Conservation (phyloP, 1,140 invertebrate species). For the Euborellia annulipes region DNA sequence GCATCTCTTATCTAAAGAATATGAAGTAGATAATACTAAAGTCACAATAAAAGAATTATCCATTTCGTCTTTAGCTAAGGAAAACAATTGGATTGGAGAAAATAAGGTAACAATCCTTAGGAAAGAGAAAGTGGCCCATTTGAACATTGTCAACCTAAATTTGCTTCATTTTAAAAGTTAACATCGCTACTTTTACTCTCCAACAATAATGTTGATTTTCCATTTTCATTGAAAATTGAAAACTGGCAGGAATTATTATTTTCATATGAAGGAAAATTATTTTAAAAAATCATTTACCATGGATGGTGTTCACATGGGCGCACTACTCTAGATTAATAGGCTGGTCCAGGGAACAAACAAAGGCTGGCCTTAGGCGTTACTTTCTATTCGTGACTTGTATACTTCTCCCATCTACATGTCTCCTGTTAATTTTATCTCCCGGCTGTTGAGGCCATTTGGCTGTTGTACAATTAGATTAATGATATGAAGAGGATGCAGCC, state of each 20-base stretch:
- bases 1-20: conserved; percentile 45
- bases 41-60: conserved; percentile 57
- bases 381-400: no score
- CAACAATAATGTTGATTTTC: neutral
- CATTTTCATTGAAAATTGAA: conserved; percentile 11
- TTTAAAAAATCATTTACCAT: no score
- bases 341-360: no score
- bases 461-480: no score
- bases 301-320: no score
- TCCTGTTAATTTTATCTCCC: no score
- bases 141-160: neutral
- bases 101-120: conserved; percentile 33
- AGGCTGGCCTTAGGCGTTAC: no score
- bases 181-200: neutral
- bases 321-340: no score
- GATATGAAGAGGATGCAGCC: no score
- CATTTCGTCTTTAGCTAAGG: conserved; percentile 41
- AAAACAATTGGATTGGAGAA: conserved; percentile 49
- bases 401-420: no score
- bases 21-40: conserved; percentile 53
- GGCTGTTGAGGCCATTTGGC: no score
- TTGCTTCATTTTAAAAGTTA: neutral
- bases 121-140: neutral
- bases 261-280: no score
- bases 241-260: conserved; percentile 19